A percentile compares a stretch with the other conserved stretches of the same genome.
These are phyloP conservation scores for Drosophila sordidula DNA, from an alignment of 2,888 invertebrate species.

Conservation along the genomic window DNA sequence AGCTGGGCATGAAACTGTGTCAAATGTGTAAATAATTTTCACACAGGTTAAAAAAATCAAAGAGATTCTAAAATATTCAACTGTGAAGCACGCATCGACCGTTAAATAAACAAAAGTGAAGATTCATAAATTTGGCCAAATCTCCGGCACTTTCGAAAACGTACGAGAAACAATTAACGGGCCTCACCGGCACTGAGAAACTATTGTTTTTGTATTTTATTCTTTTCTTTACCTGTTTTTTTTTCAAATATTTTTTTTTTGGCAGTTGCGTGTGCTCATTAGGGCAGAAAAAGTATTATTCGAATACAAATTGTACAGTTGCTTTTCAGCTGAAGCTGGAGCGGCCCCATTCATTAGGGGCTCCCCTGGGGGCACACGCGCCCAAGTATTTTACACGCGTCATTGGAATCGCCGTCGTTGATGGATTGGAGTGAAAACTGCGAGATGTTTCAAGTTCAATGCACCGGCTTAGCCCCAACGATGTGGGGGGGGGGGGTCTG, in stretches of 20 bases:
- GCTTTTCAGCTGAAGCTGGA: conserved; percentile 26
- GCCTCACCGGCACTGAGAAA: conserved; percentile 5
- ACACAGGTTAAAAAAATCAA: neutral
- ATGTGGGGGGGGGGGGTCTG: conserved; percentile 8
- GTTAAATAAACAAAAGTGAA: conserved; percentile 47
- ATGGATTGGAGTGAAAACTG: conserved; percentile 61
- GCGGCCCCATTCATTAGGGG: conserved; percentile 49
- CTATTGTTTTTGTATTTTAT: conserved; percentile 25
- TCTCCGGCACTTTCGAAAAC: conserved; percentile 47
- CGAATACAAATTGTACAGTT: conserved; percentile 59
- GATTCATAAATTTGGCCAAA: conserved; percentile 35
- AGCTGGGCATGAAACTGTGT: conserved; percentile 5
- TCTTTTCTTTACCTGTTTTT: conserved; percentile 1
- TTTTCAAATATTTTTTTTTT: conserved; percentile 7
- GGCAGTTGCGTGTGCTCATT: conserved; percentile 35
- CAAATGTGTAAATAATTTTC: conserved; percentile 14
- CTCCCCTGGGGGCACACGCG: conserved; percentile 55
- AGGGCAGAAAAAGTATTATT: conserved; percentile 35
- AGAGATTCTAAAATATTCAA: neutral
- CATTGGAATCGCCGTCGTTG: conserved; percentile 43
- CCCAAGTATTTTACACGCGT: conserved; percentile 54
- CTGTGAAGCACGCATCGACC: conserved; percentile 25
- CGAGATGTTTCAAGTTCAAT: conserved; percentile 63
- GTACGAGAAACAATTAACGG: conserved; percentile 29
- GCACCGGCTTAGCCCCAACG: conserved; percentile 47